Percentiles rank a stretch among this genome's conserved stretches.
These are phyloP conservation scores for Holocentrus rufus DNA, from an alignment of 2,797 vertebrate species.

Conservation along the genomic window DNA sequence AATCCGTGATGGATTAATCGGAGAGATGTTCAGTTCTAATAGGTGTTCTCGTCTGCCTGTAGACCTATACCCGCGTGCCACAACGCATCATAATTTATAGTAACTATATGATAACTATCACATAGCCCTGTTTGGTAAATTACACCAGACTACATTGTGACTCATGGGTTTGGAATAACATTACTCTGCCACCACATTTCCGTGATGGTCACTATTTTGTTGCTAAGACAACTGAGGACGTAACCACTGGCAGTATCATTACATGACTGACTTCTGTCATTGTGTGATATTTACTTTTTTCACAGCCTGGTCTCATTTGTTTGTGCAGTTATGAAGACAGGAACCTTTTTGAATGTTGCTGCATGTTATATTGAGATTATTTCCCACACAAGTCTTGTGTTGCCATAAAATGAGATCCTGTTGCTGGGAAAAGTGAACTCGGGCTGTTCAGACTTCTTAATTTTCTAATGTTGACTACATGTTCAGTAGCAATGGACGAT, in stretches of 20 bases:
- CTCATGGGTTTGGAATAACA: conserved; percentile 33
- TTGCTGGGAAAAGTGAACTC: too few species aligned
- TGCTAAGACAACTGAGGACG: conserved; percentile 61
- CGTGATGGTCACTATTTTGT: conserved; percentile 57
- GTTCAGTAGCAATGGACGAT: not conserved
- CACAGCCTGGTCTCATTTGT: not conserved
- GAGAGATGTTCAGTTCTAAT: not conserved
- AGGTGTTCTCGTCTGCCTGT: not conserved
- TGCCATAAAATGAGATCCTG: too few species aligned
- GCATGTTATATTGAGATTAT: not conserved
- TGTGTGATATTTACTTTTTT: not conserved
- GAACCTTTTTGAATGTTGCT: not conserved
- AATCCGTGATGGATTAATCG: too few species aligned
- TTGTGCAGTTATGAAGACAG: not conserved
- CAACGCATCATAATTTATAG: too few species aligned
- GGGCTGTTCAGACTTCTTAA: too few species aligned
- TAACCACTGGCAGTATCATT: not conserved
- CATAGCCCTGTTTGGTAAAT: not conserved
- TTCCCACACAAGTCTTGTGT: not conserved
- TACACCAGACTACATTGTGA: conserved; percentile 22
- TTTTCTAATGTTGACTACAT: not conserved
- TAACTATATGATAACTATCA: not conserved
- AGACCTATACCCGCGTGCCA: not conserved
- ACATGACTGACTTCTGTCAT: conserved; percentile 16
- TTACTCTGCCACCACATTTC: conserved; percentile 27